These are phyloP conservation scores for Osmerus eperlanus DNA, from an alignment of 2,113 vertebrate genomes.

Conservation along the genomic window DNA sequence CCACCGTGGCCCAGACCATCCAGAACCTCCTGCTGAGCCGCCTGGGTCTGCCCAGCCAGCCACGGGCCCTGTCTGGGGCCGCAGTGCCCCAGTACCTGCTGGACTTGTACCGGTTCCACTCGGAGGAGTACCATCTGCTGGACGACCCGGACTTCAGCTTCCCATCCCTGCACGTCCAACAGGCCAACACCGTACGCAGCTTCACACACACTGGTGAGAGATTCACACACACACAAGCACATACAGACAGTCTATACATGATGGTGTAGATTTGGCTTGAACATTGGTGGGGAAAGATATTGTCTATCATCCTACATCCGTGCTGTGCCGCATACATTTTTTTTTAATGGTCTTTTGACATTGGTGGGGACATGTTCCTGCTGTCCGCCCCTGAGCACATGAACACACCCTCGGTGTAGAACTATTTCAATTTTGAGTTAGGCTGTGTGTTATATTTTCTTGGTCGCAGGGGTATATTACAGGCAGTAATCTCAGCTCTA, in stretches of 20 bases:
- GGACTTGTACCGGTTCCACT: slow-evolving; percentile 77
- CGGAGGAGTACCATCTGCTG: slow-evolving; percentile 72
- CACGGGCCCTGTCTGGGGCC: slow-evolving; percentile 65
- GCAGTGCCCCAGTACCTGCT: slow-evolving; percentile 72
- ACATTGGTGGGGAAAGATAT: too few species aligned
- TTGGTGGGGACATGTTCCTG: too few species aligned
- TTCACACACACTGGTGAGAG: slow-evolving; percentile 75
- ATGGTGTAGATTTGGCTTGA: too few species aligned
- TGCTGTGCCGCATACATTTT: too few species aligned
- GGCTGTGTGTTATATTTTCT: too few species aligned
- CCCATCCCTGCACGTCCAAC: slow-evolving; percentile 69
- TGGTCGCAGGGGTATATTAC: too few species aligned
- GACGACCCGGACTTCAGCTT: slow-evolving; percentile 71
- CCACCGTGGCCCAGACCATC: slow-evolving; percentile 64
- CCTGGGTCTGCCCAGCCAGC: slow-evolving; percentile 67
- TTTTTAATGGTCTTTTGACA: too few species aligned
- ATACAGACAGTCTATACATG: background rate
- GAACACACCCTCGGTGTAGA: too few species aligned
- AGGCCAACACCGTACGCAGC: slow-evolving; percentile 76
- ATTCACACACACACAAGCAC: background rate
- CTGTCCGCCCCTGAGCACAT: too few species aligned
- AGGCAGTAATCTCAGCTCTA: too few species aligned
- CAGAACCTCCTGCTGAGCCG: slow-evolving; percentile 54
- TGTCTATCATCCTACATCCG: too few species aligned
- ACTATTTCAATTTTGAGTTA: too few species aligned